Evolutionary conservation across 2,888 invertebrate species (phyloP).

Genomic region (Zonitis immaculata): DNA sequence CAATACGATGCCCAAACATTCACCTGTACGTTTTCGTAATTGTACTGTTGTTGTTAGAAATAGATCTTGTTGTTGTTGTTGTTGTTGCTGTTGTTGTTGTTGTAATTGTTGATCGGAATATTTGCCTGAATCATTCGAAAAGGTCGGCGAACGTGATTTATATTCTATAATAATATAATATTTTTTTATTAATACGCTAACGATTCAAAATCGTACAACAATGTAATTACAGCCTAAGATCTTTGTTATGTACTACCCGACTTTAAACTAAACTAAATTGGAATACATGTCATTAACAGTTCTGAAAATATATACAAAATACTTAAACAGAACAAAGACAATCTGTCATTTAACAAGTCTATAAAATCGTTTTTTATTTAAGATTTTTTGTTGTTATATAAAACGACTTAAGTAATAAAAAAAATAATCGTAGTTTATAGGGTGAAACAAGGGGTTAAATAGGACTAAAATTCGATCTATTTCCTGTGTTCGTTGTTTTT

Average conservation of each 20-base stretch:
- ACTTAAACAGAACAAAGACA: constrained; percentile 3
- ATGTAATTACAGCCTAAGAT: no score
- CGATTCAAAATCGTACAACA: no score
- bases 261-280: background rate
- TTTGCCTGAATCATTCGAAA: constrained; percentile 46
- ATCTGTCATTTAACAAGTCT: constrained; percentile 17
- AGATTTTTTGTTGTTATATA: constrained; percentile 6
- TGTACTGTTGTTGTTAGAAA: constrained; percentile 48
- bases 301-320: constrained; percentile 19
- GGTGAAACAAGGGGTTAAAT: constrained; percentile 5
- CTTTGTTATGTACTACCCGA: constrained; percentile 1
- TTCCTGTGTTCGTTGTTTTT: background rate
- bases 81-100: no score
- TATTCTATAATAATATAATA: constrained; percentile 44
- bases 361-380: constrained; percentile 8
- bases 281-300: constrained; percentile 11
- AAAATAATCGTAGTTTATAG: background rate
- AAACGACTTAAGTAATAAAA: no score
- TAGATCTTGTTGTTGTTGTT: constrained; percentile 31
- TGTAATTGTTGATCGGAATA: no score
- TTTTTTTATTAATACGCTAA: no score
- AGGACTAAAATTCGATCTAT: background rate
- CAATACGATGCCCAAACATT: constrained; percentile 57
- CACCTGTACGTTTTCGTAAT: constrained; percentile 53
- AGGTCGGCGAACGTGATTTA: constrained; percentile 46